Base-by-base conservation (phyloP, 2,113 vertebrate species). In the Rhadina sibilatrix region DNA sequence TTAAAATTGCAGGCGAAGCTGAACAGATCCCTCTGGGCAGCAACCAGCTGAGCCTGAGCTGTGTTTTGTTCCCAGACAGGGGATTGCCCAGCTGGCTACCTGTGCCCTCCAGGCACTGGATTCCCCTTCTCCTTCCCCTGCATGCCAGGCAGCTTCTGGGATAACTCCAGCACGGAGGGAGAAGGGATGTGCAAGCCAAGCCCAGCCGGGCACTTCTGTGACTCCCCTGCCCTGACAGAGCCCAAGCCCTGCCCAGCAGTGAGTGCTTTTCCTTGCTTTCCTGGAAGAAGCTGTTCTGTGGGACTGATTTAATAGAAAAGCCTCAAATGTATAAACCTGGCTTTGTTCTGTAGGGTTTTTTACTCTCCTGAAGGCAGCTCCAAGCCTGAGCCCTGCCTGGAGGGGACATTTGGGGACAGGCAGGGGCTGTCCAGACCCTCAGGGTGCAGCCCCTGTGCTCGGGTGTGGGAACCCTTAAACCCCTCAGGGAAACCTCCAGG, bases 81-180 rank as follows among this genome's bases (percentile, higher is more conserved):
- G 12, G 66, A 94, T 46, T 99, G 99, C 91, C 98, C 98, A n/a
- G 92, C 98, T 19, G 99, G 99, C 10, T 98, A 98, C 63, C 97
- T 82, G 54, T 99, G 99, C 84, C 98, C 99, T 22, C 30, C 8
- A 2, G 98, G 99, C 27, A 99, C 99, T 13, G 99, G 98, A 27
- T 93, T 97, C 85, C 98, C 98, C 8, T 97, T 98, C 77, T 98
- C 98, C 40, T 97, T 98, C 87, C 98, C 98, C 50, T 99, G 99
- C 90, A 83, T 87, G 71, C 77, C 98, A 27, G 98, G 98, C 30
- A 97, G 71, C 38, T 99, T 98, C 93, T 98, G 98, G 95, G 98
- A 98, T 78, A 98, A 98, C 83, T 98, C 98, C n/a, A 96, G 96
- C 6, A 35, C 86, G 8, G 98, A 97, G 52, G 61, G 65, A 56